phyloP scores from a whole-genome alignment of 2,113 vertebrate genomes.

The Rhinopomastus cyanomelas region DNA sequence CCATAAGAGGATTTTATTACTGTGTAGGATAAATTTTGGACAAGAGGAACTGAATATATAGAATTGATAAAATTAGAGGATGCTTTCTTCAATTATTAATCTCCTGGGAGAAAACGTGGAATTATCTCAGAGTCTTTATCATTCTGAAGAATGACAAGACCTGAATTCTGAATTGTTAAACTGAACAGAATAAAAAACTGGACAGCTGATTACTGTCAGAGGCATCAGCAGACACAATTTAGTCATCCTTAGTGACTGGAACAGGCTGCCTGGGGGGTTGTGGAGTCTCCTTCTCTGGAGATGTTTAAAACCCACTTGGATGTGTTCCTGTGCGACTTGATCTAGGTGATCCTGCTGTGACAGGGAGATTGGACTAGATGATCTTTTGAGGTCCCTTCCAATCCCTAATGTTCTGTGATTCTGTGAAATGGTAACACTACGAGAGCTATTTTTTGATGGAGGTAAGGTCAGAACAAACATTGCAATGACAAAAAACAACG shows the following conservation, averaged over 20 bases:
- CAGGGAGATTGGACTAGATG: no score
- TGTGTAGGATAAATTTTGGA: background rate
- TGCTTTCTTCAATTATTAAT: background rate
- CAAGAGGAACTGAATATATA: background rate
- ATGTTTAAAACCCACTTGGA: no score
- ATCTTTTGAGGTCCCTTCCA: no score
- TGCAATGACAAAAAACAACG: background rate
- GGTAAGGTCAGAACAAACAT: background rate
- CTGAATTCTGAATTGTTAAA: background rate
- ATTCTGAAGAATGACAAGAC: background rate
- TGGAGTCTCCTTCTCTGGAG: no score
- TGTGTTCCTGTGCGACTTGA: no score
- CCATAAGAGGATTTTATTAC: background rate
- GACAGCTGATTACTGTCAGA: background rate
- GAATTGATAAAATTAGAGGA: background rate
- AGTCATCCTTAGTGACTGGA: background rate
- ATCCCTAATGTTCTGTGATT: no score
- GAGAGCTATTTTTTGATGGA: background rate
- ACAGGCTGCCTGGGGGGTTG: no score
- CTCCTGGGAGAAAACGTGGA: background rate
- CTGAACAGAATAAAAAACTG: background rate
- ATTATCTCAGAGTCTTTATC: background rate
- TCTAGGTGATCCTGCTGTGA: no score
- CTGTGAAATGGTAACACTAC: fast-evolving
- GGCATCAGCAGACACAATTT: background rate